These are phyloP conservation scores for Prosapia bicincta DNA, from an alignment of 2,888 invertebrate genomes.

Conservation along the genomic window DNA sequence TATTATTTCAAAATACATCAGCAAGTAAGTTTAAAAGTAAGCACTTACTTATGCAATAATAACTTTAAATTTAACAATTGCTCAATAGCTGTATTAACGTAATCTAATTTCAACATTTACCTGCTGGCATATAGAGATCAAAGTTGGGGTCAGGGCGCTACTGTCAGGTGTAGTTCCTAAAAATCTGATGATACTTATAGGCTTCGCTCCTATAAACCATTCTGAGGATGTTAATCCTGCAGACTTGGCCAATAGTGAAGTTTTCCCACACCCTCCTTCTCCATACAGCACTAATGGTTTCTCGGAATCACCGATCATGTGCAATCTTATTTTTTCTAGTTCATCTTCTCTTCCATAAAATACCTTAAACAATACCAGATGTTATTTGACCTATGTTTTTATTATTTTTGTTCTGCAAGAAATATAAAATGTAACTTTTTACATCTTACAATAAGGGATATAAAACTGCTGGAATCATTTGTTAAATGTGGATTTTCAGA, in stretches of 20 bases:
- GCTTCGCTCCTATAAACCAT: constrained; percentile 72
- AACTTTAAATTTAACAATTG: background rate
- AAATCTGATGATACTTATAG: constrained; percentile 86
- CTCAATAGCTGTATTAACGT: no score
- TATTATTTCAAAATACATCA: no score
- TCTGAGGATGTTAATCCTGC: constrained; percentile 72
- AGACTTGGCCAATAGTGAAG: constrained; percentile 89
- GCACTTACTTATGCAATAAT: background rate
- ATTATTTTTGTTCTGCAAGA: background rate
- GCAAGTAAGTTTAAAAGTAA: no score
- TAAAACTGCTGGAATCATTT: no score
- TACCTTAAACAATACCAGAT: constrained; percentile 50
- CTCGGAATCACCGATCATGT: constrained; percentile 80
- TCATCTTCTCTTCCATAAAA: constrained; percentile 92
- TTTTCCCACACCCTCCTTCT: constrained; percentile 97
- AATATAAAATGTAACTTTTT: background rate
- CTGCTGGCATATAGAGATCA: constrained; percentile 95
- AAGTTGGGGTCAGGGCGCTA: constrained; percentile 87
- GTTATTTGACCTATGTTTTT: background rate
- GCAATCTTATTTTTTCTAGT: constrained; percentile 70
- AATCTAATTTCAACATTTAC: no score
- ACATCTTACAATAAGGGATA: no score
- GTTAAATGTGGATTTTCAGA: no score
- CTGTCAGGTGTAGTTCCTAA: constrained; percentile 97
- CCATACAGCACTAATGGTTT: constrained; percentile 91